Percentiles rank a stretch among this genome's conserved stretches.
Conservation (phyloP, 1,140 invertebrate genomes). For the Schlechtendalia chinensis region DNA sequence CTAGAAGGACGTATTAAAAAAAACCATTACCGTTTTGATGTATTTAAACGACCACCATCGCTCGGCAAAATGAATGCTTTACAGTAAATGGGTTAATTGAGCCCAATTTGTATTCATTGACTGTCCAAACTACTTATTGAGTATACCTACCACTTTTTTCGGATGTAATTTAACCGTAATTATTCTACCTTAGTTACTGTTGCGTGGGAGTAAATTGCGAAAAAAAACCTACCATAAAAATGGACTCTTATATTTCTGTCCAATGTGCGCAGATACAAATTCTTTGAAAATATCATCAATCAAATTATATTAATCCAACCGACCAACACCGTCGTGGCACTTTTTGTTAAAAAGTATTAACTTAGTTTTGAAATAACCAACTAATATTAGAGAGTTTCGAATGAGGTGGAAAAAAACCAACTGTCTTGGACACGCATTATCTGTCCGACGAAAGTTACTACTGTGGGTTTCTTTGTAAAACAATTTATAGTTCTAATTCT, state of each 20-base stretch:
- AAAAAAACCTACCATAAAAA: neutral
- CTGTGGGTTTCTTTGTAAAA: neutral
- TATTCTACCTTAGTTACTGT: neutral
- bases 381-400: neutral
- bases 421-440: neutral
- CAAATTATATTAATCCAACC: neutral
- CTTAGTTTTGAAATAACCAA: neutral
- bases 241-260: slow-evolving; percentile 5
- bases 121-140: slow-evolving; percentile 11
- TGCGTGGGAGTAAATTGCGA: neutral
- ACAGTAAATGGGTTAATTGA: slow-evolving; percentile 7
- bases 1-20: neutral
- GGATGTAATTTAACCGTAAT: slow-evolving; percentile 5
- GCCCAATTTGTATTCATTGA: neutral
- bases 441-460: neutral
- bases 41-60: slow-evolving; percentile 16
- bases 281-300: slow-evolving; percentile 17
- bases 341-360: neutral
- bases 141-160: slow-evolving; percentile 7
- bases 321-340: neutral
- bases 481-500: too few species aligned
- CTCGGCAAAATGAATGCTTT: neutral
- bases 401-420: slow-evolving; percentile 5
- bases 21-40: slow-evolving; percentile 17
- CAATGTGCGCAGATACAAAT: neutral